A percentile compares a stretch with the other conserved stretches of the same genome.
These are phyloP conservation scores for Pyrrhia umbra DNA, from an alignment of 2,888 invertebrate genomes.

Conservation along the genomic window DNA sequence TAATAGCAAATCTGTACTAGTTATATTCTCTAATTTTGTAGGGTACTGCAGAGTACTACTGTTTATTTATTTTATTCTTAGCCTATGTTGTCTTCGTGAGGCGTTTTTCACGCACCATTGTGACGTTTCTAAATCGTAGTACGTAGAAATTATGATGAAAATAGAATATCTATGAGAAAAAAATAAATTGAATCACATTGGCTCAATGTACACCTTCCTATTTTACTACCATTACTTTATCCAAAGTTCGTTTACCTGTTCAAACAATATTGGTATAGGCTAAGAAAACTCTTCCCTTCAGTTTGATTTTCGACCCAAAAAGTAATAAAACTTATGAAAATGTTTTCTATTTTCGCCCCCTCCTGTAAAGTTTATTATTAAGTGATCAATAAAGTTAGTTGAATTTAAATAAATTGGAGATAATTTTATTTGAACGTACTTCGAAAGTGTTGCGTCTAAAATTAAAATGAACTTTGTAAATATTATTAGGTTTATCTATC, in stretches of 20 bases:
- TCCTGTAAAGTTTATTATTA: slow-evolving; percentile 10
- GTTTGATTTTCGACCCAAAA: slow-evolving; percentile 4
- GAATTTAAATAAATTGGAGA: not conserved
- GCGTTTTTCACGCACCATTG: too few relatives aligned
- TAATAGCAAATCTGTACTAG: not conserved
- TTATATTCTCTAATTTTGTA: not conserved
- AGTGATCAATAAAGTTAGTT: slow-evolving; percentile 11
- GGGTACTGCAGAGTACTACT: too few relatives aligned
- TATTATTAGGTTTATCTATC: not conserved
- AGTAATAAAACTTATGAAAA: slow-evolving; percentile 40
- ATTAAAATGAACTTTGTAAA: not conserved
- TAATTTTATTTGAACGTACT: slow-evolving; percentile 1
- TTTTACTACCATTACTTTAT: slow-evolving; percentile 20
- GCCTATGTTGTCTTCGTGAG: too few relatives aligned
- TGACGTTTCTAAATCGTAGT: too few relatives aligned
- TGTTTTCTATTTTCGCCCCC: not conserved
- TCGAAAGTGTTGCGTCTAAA: not conserved
- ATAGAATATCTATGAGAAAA: not conserved
- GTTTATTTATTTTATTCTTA: too few relatives aligned
- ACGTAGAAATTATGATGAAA: too few relatives aligned
- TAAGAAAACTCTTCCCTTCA: slow-evolving; percentile 7
- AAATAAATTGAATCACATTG: not conserved
- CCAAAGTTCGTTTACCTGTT: slow-evolving; percentile 19
- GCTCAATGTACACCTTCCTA: slow-evolving; percentile 1
- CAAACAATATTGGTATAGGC: not conserved